Conservation (phyloP, 2,888 invertebrate genomes). For the Platypus cylindrus region DNA sequence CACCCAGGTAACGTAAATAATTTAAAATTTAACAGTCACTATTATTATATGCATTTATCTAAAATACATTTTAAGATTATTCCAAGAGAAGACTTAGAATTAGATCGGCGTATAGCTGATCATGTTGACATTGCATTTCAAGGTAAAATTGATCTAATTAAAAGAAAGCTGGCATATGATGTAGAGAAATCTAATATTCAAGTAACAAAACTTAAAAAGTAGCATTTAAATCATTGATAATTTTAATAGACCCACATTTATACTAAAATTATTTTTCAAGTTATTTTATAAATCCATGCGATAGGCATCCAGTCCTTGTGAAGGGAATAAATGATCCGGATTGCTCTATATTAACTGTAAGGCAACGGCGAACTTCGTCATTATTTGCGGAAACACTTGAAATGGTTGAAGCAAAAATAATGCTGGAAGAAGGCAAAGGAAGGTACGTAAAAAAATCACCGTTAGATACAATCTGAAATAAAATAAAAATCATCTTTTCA, state of each 20-base stretch:
- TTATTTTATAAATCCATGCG: constrained; percentile 53
- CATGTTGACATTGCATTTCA: constrained; percentile 48
- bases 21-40: background rate
- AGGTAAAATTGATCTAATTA: constrained; percentile 48
- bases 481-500: no score
- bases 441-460: no score
- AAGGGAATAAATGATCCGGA: constrained; percentile 41
- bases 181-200: constrained; percentile 55
- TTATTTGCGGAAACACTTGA: constrained; percentile 43
- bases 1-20: constrained; percentile 42
- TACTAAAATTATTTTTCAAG: constrained; percentile 3
- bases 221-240: no score
- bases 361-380: constrained; percentile 48
- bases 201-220: constrained; percentile 24
- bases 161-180: constrained; percentile 53
- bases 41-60: background rate
- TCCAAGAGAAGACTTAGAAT: constrained; percentile 45
- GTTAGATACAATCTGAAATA: no score
- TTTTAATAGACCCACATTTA: no score
- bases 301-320: constrained; percentile 49
- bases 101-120: constrained; percentile 53
- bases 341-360: constrained; percentile 41
- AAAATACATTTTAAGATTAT: constrained; percentile 22
- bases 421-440: constrained; percentile 42
- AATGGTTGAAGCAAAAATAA: constrained; percentile 46